A percentile compares a stretch with the other conserved stretches of the same genome.
These are phyloP conservation scores for Poeciliopsis turrubarensis DNA, from an alignment of 2,113 vertebrate species.

Conservation along the genomic window DNA sequence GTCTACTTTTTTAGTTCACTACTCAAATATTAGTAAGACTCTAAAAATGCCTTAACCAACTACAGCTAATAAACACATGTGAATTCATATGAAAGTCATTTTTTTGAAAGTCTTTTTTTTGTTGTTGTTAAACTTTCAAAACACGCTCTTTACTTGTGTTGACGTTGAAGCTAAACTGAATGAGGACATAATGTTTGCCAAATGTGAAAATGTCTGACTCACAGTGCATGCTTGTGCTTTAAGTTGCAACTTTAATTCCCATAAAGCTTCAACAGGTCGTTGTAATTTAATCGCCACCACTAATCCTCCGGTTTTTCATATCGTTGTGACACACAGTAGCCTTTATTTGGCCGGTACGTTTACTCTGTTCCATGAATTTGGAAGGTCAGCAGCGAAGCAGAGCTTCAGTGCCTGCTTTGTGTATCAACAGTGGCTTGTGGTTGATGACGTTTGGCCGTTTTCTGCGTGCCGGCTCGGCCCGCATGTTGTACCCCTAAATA, in stretches of 20 bases:
- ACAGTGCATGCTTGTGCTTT: too few relatives aligned
- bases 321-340: not conserved
- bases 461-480: not conserved
- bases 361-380: conserved; percentile 3
- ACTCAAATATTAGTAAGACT: too few relatives aligned
- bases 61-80: too few relatives aligned
- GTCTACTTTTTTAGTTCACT: too few relatives aligned
- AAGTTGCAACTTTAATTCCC: too few relatives aligned
- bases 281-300: not conserved
- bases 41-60: too few relatives aligned
- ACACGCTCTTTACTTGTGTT: not conserved
- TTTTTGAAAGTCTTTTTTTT: too few relatives aligned
- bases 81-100: too few relatives aligned
- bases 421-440: conserved; percentile 55
- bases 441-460: conserved; percentile 63
- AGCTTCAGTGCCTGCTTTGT: conserved; percentile 17
- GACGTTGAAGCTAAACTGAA: not conserved
- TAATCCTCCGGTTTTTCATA: not conserved
- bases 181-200: not conserved
- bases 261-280: not conserved
- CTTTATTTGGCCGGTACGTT: not conserved
- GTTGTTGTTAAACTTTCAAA: not conserved
- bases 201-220: not conserved
- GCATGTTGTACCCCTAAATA: conserved; percentile 41
- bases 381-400: not conserved